phyloP scores from a whole-genome alignment of 2,888 invertebrate genomes.

The Zhuqinia jingwanae region DNA sequence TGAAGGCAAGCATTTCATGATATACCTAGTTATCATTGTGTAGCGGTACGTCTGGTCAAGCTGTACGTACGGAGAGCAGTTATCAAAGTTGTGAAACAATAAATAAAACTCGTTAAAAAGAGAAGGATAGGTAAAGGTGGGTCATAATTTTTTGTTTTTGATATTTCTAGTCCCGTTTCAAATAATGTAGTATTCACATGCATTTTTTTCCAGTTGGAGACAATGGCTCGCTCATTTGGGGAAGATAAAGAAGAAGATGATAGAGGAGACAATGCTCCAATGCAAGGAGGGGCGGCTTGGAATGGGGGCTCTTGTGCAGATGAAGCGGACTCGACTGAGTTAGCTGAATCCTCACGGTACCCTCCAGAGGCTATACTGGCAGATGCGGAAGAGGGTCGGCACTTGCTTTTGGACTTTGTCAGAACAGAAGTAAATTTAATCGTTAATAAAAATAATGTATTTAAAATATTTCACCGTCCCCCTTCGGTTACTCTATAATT shows the following conservation, averaged over 20 bases:
- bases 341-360: background rate
- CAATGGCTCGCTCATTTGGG: constrained; percentile 67
- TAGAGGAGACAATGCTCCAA: background rate
- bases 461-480: too few relatives aligned
- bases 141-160: too few relatives aligned
- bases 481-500: too few relatives aligned
- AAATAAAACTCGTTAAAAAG: too few relatives aligned
- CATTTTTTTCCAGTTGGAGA: background rate
- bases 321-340: constrained; percentile 41
- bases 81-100: too few relatives aligned
- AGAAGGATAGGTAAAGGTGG: too few relatives aligned
- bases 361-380: constrained; percentile 65
- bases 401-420: constrained; percentile 76
- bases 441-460: too few relatives aligned
- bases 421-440: constrained; percentile 73
- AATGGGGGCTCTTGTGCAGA: constrained; percentile 19
- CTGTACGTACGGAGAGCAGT: background rate
- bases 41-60: too few relatives aligned
- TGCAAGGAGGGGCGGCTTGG: constrained; percentile 27
- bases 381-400: constrained; percentile 75
- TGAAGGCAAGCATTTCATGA: too few relatives aligned
- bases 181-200: too few relatives aligned
- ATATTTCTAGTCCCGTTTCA: too few relatives aligned
- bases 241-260: constrained; percentile 44
- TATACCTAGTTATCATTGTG: too few relatives aligned